These are phyloP conservation scores for Sebastes alutus DNA, from an alignment of 2,797 vertebrate species.

Conservation along the genomic window DNA sequence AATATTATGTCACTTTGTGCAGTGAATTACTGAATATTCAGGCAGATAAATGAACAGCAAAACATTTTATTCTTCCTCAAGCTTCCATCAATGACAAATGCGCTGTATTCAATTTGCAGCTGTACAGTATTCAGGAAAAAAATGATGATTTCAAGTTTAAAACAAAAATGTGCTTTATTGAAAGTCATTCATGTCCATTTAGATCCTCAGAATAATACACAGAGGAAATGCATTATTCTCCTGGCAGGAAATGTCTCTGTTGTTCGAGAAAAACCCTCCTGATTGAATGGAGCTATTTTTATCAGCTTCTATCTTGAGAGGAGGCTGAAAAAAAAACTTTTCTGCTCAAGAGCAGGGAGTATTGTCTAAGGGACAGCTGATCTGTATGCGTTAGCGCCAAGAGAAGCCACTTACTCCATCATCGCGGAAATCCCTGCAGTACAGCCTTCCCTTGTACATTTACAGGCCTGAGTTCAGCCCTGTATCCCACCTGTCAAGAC, in stretches of 20 bases:
- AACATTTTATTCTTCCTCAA: conserved; percentile 1
- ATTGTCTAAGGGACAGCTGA: conserved; percentile 68
- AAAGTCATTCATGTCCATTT: conserved; percentile 59
- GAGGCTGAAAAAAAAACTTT: conserved; percentile 3
- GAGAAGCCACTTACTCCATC: conserved; percentile 77
- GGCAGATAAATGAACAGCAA: conserved; percentile 18
- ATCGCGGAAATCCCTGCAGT: conserved; percentile 74
- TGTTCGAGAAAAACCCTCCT: conserved; percentile 44
- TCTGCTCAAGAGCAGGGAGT: conserved; percentile 50
- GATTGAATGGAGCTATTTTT: conserved; percentile 68
- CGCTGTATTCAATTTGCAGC: conserved; percentile 30
- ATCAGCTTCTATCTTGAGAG: conserved; percentile 58
- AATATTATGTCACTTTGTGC: not conserved
- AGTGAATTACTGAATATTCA: conserved; percentile 15
- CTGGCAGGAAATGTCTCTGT: conserved; percentile 39
- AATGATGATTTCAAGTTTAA: conserved; percentile 52
- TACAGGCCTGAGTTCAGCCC: conserved; percentile 69
- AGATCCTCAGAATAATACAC: conserved; percentile 49
- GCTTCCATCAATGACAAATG: conserved; percentile 4
- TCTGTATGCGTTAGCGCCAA: conserved; percentile 64
- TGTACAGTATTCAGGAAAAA: not conserved
- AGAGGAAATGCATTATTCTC: conserved; percentile 50
- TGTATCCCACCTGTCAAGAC: conserved; percentile 76
- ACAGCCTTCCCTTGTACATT: conserved; percentile 71
- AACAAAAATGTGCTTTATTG: conserved; percentile 47